Evolutionary conservation across 2,888 invertebrate species (phyloP).

Genomic region (Minunthozetes semirufus): DNA sequence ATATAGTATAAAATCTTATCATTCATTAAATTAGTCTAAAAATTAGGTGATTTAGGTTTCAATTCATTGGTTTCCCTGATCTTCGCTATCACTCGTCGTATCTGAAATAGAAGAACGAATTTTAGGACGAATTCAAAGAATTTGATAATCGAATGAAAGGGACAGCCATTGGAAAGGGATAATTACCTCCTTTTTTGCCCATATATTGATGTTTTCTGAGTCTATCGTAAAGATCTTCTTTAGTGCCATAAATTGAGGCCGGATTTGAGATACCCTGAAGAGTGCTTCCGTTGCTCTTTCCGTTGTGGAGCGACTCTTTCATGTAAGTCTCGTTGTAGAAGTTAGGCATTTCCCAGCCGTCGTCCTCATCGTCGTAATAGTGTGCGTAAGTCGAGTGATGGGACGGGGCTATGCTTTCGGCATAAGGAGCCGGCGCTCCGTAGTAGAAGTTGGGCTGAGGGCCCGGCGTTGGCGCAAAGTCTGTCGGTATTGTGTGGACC

Average conservation of each 20-base stretch:
- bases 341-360: conserved; percentile 96
- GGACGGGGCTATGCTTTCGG: conserved; percentile 88
- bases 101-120: conserved; percentile 37
- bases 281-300: conserved; percentile 55
- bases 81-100: conserved; percentile 43
- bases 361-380: conserved; percentile 74
- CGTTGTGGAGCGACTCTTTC: conserved; percentile 55
- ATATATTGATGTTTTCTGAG: conserved; percentile 90
- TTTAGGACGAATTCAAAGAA: too few relatives aligned
- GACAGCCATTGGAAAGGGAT: conserved; percentile 18
- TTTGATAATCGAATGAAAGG: neutral
- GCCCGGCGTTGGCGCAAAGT: conserved; percentile 54
- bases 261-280: conserved; percentile 61
- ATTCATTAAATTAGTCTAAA: neutral
- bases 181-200: conserved; percentile 56
- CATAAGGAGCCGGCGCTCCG: conserved; percentile 72
- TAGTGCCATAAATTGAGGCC: conserved; percentile 75
- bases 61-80: conserved; percentile 31
- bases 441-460: conserved; percentile 94
- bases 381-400: conserved; percentile 93
- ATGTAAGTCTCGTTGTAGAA: conserved; percentile 94
- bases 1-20: neutral
- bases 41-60: neutral
- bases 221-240: conserved; percentile 90
- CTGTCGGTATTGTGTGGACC: conserved; percentile 63